These are phyloP conservation scores for Pheosia tremula DNA, from an alignment of 2,888 invertebrate genomes.

Conservation along the genomic window DNA sequence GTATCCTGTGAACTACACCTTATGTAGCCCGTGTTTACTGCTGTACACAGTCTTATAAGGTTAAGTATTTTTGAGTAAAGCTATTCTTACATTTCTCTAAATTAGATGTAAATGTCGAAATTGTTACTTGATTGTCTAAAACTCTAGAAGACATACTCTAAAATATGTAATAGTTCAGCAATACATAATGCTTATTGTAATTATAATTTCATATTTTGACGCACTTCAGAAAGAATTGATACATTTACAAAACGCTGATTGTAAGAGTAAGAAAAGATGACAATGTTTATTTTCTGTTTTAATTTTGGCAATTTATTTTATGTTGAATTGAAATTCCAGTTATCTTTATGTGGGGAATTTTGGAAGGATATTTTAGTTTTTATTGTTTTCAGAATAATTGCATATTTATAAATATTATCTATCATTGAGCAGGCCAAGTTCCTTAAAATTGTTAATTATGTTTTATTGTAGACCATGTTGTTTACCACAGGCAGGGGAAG, in stretches of 20 bases:
- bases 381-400: constrained; percentile 15
- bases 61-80: constrained; percentile 32
- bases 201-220: not conserved
- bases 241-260: not conserved
- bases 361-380: constrained; percentile 16
- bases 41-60: constrained; percentile 22
- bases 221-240: not conserved
- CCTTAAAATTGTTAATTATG: not conserved
- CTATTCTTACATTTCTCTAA: constrained; percentile 12
- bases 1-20: not conserved
- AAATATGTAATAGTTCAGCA: not conserved
- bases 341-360: constrained; percentile 17
- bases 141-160: not conserved
- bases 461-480: not conserved
- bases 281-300: not conserved
- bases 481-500: constrained; percentile 5
- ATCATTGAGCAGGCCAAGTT: constrained; percentile 20
- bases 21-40: constrained; percentile 24
- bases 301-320: constrained; percentile 21
- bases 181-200: constrained; percentile 5
- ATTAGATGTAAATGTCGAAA: constrained; percentile 5
- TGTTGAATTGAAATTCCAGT: constrained; percentile 15
- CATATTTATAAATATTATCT: constrained; percentile 17
- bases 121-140: constrained; percentile 2
- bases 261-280: not conserved